Base-by-base conservation (phyloP, 30 jellyfish, hydroid and myxozoan genomes). In the Mastigias papua region DNA sequence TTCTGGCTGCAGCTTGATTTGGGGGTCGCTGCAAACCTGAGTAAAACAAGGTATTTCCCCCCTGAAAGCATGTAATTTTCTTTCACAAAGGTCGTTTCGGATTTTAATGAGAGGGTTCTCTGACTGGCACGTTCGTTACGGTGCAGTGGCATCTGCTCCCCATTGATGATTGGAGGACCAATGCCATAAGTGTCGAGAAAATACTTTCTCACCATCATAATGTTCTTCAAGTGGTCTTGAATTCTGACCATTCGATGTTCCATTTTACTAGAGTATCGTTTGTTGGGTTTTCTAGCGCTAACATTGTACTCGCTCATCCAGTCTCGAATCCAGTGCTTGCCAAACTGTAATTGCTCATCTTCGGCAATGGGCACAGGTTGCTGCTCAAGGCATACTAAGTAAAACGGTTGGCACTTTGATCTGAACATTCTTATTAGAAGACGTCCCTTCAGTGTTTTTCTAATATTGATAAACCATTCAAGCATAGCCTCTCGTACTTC, bases 251-350 rank as follows among this genome's bases (percentile, higher is more conserved):
- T 17, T 63, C 87, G 90, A 42, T 81, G 92, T 49, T 62, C 95
- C 32, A 60, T 71, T 50, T 49, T 64, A 58, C 73, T 71, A 28
- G 82, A 46, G 72, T 70, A 82, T 46, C 92, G 61, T 29, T 90
- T 90, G 25, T 90, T 83, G 19, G 97, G 96, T 77, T 88, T 88
- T 23, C 95, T 29, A n/a, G 80, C 54, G 49, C 93, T 88, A 19
- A 88, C 90, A 48, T 22, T 82, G 22, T 89, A 90, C 8, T 90
- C 95, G 29, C 72, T 42, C 90, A 34, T 72, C 97, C 96, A 90
- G 30, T 54, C 88, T n/a, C 51, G 17, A 13, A 90, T 82, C 96
- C 92, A 89, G 1, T 82, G n/a, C 66, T 81, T 89, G 35, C 90
- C 32, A 34, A 69, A 83, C 26, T 83, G 48, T n/a, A 35, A 83